Evolutionary conservation across 2,888 invertebrate genomes (phyloP).

Genomic region (Phengaris arion): DNA sequence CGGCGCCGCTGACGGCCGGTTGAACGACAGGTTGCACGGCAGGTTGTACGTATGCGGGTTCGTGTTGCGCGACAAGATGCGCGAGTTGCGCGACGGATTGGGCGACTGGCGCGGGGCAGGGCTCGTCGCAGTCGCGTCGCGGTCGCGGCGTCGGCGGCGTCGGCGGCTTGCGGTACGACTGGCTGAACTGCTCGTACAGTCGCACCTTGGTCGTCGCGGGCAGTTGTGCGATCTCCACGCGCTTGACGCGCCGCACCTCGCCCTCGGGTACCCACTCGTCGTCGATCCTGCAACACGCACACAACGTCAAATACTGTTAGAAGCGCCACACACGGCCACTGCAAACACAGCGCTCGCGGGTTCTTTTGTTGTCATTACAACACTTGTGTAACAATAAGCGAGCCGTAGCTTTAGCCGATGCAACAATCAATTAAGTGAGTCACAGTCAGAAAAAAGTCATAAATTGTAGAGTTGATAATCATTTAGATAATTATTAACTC

Average conservation of each 20-base stretch:
- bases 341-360: conserved; percentile 6
- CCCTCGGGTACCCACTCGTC: conserved; percentile 92
- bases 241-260: conserved; percentile 82
- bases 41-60: conserved; percentile 40
- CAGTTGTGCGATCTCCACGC: conserved; percentile 77
- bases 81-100: neutral
- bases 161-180: conserved; percentile 55
- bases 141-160: conserved; percentile 45
- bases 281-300: conserved; percentile 81
- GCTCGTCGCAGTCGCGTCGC: conserved; percentile 31
- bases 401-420: no score
- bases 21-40: conserved; percentile 38
- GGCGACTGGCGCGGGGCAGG: neutral
- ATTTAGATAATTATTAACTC: no score
- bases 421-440: no score
- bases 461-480: no score
- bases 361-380: neutral
- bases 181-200: conserved; percentile 75
- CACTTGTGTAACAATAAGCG: neutral
- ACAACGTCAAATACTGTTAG: conserved; percentile 31
- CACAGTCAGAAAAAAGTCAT: no score
- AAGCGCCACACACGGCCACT: conserved; percentile 58
- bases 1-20: conserved; percentile 60
- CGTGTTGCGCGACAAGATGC: conserved; percentile 39
- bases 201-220: conserved; percentile 71